These are phyloP conservation scores for Paramormyrops kingsleyae DNA, from an alignment of 2,113 vertebrate genomes.

Conservation along the genomic window DNA sequence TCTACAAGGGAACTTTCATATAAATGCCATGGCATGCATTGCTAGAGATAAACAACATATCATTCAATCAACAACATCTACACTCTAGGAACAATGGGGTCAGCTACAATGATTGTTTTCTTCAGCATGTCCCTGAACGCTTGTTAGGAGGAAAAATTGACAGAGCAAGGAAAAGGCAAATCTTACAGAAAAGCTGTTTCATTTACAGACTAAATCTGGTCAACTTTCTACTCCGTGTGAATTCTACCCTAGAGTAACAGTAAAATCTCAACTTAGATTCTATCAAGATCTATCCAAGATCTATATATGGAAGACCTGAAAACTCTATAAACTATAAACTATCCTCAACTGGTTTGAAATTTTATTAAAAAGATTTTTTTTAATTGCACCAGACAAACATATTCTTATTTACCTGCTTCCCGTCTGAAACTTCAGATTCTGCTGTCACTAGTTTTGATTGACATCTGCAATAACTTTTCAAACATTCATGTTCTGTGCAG, in stretches of 20 bases:
- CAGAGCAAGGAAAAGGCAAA: not conserved
- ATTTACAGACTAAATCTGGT: not conserved
- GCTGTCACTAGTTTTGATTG: not conserved
- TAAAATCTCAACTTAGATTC: not conserved
- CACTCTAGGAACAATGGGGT: not conserved
- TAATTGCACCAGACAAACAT: not conserved
- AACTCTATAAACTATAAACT: not conserved
- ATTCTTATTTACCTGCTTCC: not conserved
- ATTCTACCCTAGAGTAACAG: not conserved
- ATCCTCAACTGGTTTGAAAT: not conserved
- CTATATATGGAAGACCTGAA: not conserved
- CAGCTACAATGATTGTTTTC: not conserved
- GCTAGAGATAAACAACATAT: not conserved
- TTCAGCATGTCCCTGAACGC: not conserved
- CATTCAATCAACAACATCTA: not conserved
- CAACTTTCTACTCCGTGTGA: not conserved
- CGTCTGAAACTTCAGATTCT: not conserved
- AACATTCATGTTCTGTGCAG: not conserved
- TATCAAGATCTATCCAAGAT: not conserved
- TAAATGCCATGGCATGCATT: not conserved
- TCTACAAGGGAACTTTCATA: not conserved
- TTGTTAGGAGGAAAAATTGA: not conserved
- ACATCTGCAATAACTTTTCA: not conserved
- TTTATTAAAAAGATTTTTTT: not conserved
- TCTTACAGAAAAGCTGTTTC: not conserved